Base-by-base conservation (phyloP, 1,140 invertebrate species). In the Drepana arcuata region DNA sequence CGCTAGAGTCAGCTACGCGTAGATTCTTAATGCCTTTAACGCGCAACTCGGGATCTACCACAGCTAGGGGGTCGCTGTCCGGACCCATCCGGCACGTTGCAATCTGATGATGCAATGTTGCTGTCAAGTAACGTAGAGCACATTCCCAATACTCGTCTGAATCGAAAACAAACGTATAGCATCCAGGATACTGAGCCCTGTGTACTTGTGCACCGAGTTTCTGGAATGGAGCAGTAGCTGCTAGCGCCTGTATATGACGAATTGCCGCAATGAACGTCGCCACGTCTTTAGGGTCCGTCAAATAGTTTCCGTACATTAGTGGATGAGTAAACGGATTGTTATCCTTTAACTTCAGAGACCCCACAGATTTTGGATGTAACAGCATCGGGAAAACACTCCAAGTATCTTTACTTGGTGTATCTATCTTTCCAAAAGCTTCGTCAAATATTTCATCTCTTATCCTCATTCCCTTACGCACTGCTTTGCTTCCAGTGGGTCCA, bases 61-160 rank as follows among this genome's bases (percentile, higher is more conserved):
- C 86, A n/a, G 86, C 80, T 5, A 62, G 61, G 0, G 71, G 58
- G 56, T 90, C 88, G 0, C 41, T 55, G 7, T 33, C 41, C 0
- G 78, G 74, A 2, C 89, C 90, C 90, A 92, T 92, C 52, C 87
- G 88, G 50, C 88, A 89, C 0, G 90, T 90, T 0, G 87, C 87
- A 1, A 85, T 70, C 24, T 87, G 86, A 57, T 90, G 88, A 41
- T 87, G 86, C 2, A 88, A 51, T 0, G 84, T 86, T 1, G 80
- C 61, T 0, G 86, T 85, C 0, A 87, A 50, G 11, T 80, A 74
- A 11, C 83, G 64, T 1, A 85, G 56, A 12, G 84, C 80, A 64
- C 89, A 90, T 35, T 81, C 77, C 82, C 86, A 88, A 47, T 90
- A 90, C 14, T 75, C 79, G 36, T 89, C 87, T 0, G 84, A 82